Conservation (phyloP, 2,888 invertebrate species). For the Celastrina argiolus region DNA sequence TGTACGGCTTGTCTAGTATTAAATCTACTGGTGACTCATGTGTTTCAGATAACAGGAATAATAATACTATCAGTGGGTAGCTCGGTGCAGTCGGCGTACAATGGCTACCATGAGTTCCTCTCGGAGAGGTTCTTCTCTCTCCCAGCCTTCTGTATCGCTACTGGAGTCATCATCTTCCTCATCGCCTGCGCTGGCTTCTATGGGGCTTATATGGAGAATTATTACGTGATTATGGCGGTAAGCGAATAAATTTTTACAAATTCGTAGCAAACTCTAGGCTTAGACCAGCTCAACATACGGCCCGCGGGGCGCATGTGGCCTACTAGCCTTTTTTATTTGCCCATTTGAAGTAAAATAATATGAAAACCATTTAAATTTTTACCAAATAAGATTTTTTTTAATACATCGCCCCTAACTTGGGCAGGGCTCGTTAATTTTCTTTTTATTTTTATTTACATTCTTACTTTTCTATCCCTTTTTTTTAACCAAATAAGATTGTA, state of each 20-base stretch:
- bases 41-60: slow-evolving; percentile 87
- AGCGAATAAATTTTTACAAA: no score
- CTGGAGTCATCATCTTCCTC: slow-evolving; percentile 84
- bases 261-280: neutral
- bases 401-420: no score
- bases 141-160: slow-evolving; percentile 83
- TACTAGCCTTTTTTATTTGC: no score
- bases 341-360: no score
- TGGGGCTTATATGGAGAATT: slow-evolving; percentile 90
- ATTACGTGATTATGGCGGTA: slow-evolving; percentile 87
- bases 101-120: slow-evolving; percentile 82
- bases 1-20: neutral
- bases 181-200: slow-evolving; percentile 93
- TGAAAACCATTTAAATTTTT: no score
- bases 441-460: no score
- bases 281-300: no score
- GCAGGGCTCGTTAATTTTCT: no score
- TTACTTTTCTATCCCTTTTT: no score
- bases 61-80: slow-evolving; percentile 86
- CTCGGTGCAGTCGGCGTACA: slow-evolving; percentile 81
- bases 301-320: no score
- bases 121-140: slow-evolving; percentile 84
- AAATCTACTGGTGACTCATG: slow-evolving; percentile 13
- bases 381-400: no score
- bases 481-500: no score